These are phyloP conservation scores for Alethe castanea DNA, from an alignment of 2,113 vertebrate genomes.

Conservation along the genomic window DNA sequence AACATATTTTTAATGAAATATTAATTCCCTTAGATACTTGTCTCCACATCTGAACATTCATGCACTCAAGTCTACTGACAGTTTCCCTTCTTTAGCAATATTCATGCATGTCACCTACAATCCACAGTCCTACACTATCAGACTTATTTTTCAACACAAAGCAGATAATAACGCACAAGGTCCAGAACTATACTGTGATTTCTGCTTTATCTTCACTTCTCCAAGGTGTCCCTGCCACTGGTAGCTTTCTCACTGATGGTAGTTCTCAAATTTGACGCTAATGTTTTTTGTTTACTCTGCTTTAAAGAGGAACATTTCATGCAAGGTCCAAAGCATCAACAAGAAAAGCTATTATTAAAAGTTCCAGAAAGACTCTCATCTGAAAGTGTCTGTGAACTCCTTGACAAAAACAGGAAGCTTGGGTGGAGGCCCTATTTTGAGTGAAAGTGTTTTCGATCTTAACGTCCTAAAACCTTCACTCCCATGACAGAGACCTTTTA, in stretches of 20 bases:
- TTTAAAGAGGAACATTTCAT: neutral
- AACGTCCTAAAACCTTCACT: neutral
- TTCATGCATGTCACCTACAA: neutral
- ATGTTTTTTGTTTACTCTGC: neutral
- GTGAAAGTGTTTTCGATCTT: neutral
- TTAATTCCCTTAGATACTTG: neutral
- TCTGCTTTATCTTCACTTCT: neutral
- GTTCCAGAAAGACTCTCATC: neutral
- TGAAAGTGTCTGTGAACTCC: neutral
- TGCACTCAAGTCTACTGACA: neutral
- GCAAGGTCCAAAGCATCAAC: neutral
- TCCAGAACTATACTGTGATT: neutral
- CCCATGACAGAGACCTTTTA: neutral
- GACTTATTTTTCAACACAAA: neutral
- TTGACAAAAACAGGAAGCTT: neutral
- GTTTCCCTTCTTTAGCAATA: neutral
- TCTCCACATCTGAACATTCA: neutral
- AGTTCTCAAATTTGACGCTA: neutral
- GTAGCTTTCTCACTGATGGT: neutral
- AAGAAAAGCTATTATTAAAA: neutral
- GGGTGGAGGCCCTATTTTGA: neutral
- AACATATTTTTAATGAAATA: neutral
- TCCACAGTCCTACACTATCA: neutral
- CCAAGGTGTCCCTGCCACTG: neutral
- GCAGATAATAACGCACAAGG: neutral